phyloP scores from a whole-genome alignment of 2,113 vertebrate genomes.

The Arothron firmamentum region DNA sequence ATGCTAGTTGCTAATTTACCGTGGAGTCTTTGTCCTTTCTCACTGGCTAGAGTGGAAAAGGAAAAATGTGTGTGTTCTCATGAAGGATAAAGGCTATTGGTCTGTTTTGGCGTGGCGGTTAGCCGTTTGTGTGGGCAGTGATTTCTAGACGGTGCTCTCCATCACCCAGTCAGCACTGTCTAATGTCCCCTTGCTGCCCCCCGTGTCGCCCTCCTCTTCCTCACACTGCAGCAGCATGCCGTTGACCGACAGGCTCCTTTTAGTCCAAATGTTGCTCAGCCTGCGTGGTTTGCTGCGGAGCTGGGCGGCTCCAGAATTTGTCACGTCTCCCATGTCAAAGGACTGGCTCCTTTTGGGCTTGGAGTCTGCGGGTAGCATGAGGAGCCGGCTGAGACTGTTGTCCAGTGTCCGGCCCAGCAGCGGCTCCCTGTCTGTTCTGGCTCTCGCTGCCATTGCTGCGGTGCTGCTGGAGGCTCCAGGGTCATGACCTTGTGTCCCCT shows the following conservation, averaged over 20 bases:
- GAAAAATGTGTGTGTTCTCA: conserved; percentile 15
- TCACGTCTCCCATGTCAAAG: conserved; percentile 89
- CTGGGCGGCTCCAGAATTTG: conserved; percentile 47
- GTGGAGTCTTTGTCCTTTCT: too few species aligned
- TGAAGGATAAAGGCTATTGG: conserved; percentile 27
- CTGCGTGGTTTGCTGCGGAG: conserved; percentile 81
- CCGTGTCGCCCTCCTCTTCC: conserved; percentile 75
- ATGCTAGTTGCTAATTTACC: too few species aligned
- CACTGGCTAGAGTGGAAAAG: neutral
- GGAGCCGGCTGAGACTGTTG: conserved; percentile 82
- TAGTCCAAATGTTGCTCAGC: conserved; percentile 90
- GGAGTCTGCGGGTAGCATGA: conserved; percentile 84
- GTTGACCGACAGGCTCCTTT: conserved; percentile 89
- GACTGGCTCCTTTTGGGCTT: conserved; percentile 90
- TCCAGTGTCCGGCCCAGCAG: conserved; percentile 81
- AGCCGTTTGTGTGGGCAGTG: conserved; percentile 2
- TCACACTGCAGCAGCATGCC: conserved; percentile 89
- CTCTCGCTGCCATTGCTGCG: conserved; percentile 48
- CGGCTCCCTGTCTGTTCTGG: conserved; percentile 85
- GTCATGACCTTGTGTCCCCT: conserved; percentile 77
- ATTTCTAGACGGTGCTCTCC: conserved; percentile 91
- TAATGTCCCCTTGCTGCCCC: conserved; percentile 78
- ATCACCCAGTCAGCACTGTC: conserved; percentile 92
- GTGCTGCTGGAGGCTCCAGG: conserved; percentile 65
- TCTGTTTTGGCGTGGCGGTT: conserved; percentile 14